phyloP scores from a whole-genome alignment of 2,113 vertebrate species.

The Cairina moschata region DNA sequence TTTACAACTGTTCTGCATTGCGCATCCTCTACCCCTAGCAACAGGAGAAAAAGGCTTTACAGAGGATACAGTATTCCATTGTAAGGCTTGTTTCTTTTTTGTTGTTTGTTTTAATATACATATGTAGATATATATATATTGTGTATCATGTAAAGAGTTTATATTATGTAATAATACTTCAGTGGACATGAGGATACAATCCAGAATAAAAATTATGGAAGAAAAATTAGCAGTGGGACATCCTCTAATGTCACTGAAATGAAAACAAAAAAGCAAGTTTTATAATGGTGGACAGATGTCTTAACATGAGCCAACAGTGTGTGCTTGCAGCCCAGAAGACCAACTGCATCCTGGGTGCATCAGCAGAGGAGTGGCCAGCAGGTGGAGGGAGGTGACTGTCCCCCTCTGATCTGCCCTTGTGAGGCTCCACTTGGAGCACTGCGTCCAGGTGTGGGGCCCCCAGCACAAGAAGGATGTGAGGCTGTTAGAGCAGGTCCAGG shows the following conservation, averaged over 20 bases:
- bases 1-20: constrained; percentile 47
- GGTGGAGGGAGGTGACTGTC: too few species aligned
- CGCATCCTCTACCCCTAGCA: background rate
- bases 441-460: too few species aligned
- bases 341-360: too few species aligned
- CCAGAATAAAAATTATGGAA: background rate
- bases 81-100: background rate
- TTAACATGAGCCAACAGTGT: too few species aligned
- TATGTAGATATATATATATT: background rate
- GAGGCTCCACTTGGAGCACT: too few species aligned
- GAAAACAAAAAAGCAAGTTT: background rate
- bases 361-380: too few species aligned
- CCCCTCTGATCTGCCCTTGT: too few species aligned
- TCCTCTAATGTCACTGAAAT: background rate
- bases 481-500: too few species aligned
- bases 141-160: background rate
- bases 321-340: too few species aligned
- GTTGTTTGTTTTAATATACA: background rate
- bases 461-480: too few species aligned
- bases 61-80: background rate
- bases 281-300: background rate
- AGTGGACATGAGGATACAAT: background rate
- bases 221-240: background rate
- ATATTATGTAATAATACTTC: background rate
- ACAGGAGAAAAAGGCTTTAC: background rate